Evolutionary conservation across 2,888 invertebrate genomes (phyloP), one percentile per base, ranked within the genome.

Genomic region (Cheilosia vernalis): DNA sequence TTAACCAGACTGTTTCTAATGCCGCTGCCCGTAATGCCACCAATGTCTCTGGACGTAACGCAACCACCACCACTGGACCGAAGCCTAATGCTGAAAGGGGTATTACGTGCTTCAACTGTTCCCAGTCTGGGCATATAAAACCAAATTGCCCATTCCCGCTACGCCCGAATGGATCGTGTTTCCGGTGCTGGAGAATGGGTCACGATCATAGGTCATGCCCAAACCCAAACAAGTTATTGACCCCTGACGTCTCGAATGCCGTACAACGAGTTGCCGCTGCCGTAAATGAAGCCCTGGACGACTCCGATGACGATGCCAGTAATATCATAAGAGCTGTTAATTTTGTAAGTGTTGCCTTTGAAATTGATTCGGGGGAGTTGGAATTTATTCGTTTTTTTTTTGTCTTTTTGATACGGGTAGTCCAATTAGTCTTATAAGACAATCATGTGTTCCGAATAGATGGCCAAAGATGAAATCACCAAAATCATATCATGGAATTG

Each of bases 111-210:
- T 53, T 33, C 44, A 79, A 58, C 40, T 79, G 69, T 13, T 79
- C 58, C 15, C 63, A 56, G 24, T n/a, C 4, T 7, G 51, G 60
- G 10, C 72, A 73, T 17, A 72, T 80, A 9, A 80, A 80, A n/a
- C 72, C 15, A 15, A 42, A n/a, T 4, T 42, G 42, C 6, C 42
- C 42, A n/a, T 42, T 42, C 5, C 42, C 42, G 4, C 13, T 73
- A 15, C 58, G 73, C 6, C 49, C 1, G 3, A 47, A 66, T 15
- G 67, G 27, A 13, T 66, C 60, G 2, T 80, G 73, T n/a, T 73
- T 73, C 37, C 73, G 80, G n/a, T 80, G 66, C 44, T 73, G 67
- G 80, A 56, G 53, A 33, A 73, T 61, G 53, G 66, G 67, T 7
- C 69, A 69, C 21, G 60, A 67, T 19, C 60, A 77, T 27, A 40